Percentiles rank a stretch among this genome's conserved stretches.
Evolutionary conservation across 1,140 invertebrate genomes (phyloP).

Genomic region (Bicyclus anynana): DNA sequence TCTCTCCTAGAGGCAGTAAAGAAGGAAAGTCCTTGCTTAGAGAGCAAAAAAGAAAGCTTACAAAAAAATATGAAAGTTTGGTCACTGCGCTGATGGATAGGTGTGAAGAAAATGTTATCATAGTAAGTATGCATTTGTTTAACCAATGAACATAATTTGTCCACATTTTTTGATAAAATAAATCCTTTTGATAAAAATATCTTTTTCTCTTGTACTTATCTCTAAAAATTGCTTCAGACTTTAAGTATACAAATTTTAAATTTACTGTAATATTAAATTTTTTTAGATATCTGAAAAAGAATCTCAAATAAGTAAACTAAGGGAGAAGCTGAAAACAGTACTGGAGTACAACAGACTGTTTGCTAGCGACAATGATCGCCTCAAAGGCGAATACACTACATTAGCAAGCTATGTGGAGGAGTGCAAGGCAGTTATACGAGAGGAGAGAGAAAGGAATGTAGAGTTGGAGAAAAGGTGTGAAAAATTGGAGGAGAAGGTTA

Average conservation of each 20-base stretch:
- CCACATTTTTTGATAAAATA: too few species aligned
- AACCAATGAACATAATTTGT: too few species aligned
- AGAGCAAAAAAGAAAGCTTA: constrained; percentile 61
- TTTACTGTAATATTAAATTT: neutral
- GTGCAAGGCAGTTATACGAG: constrained; percentile 52
- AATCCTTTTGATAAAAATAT: too few species aligned
- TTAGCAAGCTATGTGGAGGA: constrained; percentile 55
- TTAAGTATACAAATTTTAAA: too few species aligned
- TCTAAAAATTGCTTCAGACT: too few species aligned
- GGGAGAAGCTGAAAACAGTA: constrained; percentile 58
- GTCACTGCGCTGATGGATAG: constrained; percentile 58
- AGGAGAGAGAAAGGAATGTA: constrained; percentile 46
- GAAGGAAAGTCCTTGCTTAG: constrained; percentile 46
- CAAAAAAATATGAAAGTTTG: constrained; percentile 63
- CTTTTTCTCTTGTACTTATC: too few species aligned
- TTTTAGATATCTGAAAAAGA: constrained; percentile 61
- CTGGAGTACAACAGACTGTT: constrained; percentile 63
- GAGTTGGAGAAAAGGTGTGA: constrained; percentile 50
- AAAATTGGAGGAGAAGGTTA: constrained; percentile 61
- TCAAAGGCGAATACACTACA: constrained; percentile 46
- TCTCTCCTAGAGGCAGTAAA: constrained; percentile 38
- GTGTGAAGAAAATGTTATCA: constrained; percentile 57
- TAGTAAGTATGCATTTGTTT: constrained; percentile 29
- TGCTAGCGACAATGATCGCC: constrained; percentile 58
- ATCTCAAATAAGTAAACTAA: constrained; percentile 52